Conservation (phyloP, 2,113 vertebrate genomes). For the Eurypyga helias region DNA sequence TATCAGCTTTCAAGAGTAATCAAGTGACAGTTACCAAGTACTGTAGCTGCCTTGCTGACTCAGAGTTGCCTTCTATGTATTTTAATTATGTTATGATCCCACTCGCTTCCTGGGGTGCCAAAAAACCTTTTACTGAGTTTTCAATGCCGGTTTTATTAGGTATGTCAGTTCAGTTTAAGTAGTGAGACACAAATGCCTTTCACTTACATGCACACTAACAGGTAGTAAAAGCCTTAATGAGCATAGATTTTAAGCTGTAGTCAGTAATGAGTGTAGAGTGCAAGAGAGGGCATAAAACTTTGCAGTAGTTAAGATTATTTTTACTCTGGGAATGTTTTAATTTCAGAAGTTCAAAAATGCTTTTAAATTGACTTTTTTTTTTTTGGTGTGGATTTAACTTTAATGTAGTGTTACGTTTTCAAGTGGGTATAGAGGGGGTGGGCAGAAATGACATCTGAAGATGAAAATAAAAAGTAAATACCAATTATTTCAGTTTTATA, state of each 20-base stretch:
- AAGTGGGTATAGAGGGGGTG: background rate
- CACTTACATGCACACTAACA: background rate
- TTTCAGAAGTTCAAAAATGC: constrained; percentile 33
- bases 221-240: constrained; percentile 65
- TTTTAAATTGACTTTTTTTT: background rate
- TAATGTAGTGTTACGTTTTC: background rate
- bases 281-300: constrained; percentile 45
- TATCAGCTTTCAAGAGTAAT: constrained; percentile 51
- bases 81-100: constrained; percentile 59
- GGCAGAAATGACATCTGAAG: constrained; percentile 45
- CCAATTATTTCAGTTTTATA: constrained; percentile 58
- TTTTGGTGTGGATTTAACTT: constrained; percentile 5
- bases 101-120: constrained; percentile 4
- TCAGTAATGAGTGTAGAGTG: constrained; percentile 32
- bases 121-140: constrained; percentile 11
- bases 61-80: constrained; percentile 26
- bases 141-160: background rate
- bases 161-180: constrained; percentile 30
- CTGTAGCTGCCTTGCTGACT: constrained; percentile 40
- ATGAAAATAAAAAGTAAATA: constrained; percentile 56
- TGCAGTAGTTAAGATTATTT: constrained; percentile 64
- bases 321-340: constrained; percentile 40
- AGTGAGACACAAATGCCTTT: constrained; percentile 14
- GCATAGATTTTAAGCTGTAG: constrained; percentile 34
- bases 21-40: constrained; percentile 35